Percentiles rank a stretch among this genome's conserved stretches.
These are phyloP conservation scores for Lateolabrax maculatus DNA, from an alignment of 2,797 vertebrate genomes.

Conservation along the genomic window DNA sequence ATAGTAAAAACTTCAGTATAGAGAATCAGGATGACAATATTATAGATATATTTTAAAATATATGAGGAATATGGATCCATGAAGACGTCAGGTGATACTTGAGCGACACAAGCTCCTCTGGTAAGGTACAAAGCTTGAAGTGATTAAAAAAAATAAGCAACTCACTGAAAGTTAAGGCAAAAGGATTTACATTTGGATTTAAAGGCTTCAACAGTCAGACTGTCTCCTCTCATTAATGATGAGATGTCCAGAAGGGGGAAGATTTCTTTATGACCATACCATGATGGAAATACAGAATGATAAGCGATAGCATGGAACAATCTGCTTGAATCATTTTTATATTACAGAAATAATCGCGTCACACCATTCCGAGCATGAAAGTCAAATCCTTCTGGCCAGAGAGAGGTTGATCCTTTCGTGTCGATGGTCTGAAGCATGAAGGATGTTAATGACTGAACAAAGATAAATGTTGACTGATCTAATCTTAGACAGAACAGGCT, in stretches of 20 bases:
- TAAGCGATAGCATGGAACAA: slow-evolving; percentile 12
- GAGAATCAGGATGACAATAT: neutral
- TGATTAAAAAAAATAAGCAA: too few relatives aligned
- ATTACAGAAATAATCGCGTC: slow-evolving; percentile 19
- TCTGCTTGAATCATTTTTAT: slow-evolving; percentile 9
- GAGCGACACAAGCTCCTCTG: too few relatives aligned
- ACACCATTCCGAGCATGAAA: slow-evolving; percentile 7
- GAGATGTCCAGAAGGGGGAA: neutral
- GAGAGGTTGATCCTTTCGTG: slow-evolving; percentile 38
- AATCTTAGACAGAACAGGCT: slow-evolving; percentile 30
- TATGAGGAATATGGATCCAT: too few relatives aligned
- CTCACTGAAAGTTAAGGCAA: too few relatives aligned
- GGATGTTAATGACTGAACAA: slow-evolving; percentile 29
- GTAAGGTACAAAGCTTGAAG: too few relatives aligned
- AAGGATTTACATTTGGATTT: too few relatives aligned
- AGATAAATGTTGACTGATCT: slow-evolving; percentile 54
- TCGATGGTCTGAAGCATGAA: slow-evolving; percentile 35
- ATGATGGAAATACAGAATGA: slow-evolving; percentile 19
- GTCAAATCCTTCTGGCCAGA: slow-evolving; percentile 45
- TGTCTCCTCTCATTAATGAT: neutral
- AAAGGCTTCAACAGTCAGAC: too few relatives aligned
- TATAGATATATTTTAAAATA: too few relatives aligned
- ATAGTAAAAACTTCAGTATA: neutral
- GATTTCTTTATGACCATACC: neutral
- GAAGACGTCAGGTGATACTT: too few relatives aligned